Percentiles rank a stretch among this genome's conserved stretches.
These are phyloP conservation scores for Gryllus longicercus DNA, from an alignment of 2,888 invertebrate genomes.

Conservation along the genomic window DNA sequence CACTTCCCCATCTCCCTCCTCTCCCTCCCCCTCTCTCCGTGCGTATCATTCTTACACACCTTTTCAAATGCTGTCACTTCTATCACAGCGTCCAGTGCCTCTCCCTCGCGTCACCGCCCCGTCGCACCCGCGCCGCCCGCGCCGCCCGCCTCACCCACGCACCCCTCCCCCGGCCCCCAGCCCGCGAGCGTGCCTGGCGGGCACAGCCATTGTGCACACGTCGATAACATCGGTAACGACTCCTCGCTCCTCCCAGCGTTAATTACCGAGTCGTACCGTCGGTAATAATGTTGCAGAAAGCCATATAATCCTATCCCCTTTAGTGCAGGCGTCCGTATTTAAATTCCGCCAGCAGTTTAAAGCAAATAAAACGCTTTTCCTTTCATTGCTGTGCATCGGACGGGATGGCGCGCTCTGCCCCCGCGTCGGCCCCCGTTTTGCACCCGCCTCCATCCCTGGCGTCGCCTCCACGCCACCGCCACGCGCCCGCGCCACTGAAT, in stretches of 20 bases:
- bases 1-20: no score
- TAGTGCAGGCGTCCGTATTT: slow-evolving; percentile 9
- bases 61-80: no score
- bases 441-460: not conserved
- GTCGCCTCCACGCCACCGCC: not conserved
- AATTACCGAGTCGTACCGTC: slow-evolving; percentile 5
- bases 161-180: not conserved
- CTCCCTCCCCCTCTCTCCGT: no score
- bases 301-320: slow-evolving; percentile 17
- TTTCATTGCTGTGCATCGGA: not conserved
- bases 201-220: not conserved
- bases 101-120: no score
- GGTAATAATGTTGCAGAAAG: slow-evolving; percentile 17
- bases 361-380: slow-evolving; percentile 17
- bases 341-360: slow-evolving; percentile 2
- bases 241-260: not conserved
- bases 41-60: no score
- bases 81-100: no score
- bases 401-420: not conserved
- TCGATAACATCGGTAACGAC: slow-evolving; percentile 17
- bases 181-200: not conserved
- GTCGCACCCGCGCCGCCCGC: not conserved
- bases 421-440: not conserved
- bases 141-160: not conserved
- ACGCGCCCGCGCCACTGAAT: not conserved